Conservation (phyloP, 37 sponge, comb jelly and placozoan genomes). For the Geodia barretti region DNA sequence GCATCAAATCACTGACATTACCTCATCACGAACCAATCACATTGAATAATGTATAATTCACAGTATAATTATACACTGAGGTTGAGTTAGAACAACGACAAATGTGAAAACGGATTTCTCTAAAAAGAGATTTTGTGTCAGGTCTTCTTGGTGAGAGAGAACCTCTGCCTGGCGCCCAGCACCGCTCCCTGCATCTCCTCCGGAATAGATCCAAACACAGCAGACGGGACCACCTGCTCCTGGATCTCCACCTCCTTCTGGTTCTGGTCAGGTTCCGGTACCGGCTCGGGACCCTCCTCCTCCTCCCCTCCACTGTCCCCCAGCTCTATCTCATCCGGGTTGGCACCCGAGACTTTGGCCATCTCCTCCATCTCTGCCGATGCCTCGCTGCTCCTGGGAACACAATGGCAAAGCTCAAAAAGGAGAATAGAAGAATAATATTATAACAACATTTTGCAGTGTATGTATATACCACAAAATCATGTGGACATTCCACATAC, state of each 20-base stretch:
- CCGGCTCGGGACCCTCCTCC: conserved; percentile 39
- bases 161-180: conserved; percentile 46
- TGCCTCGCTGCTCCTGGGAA: conserved; percentile 65
- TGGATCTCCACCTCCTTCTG: conserved; percentile 35
- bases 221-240: conserved; percentile 67
- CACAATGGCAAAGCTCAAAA: no score
- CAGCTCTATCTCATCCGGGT: conserved; percentile 93
- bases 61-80: no score
- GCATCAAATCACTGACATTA: not conserved
- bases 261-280: not conserved
- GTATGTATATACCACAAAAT: no score
- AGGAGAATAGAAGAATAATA: no score
- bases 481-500: not conserved
- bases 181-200: conserved; percentile 68
- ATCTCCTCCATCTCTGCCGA: conserved; percentile 83
- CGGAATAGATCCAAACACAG: conserved; percentile 75
- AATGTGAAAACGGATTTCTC: no score
- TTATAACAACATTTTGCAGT: no score
- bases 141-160: conserved; percentile 27
- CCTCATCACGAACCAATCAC: no score
- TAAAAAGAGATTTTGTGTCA: no score
- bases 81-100: no score
- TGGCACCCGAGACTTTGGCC: conserved; percentile 55
- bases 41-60: no score
- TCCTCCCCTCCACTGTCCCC: conserved; percentile 86